Percentiles rank a stretch among this genome's conserved stretches.
phyloP scores from a whole-genome alignment of 2,113 vertebrate genomes.

The Sylvia atricapilla region DNA sequence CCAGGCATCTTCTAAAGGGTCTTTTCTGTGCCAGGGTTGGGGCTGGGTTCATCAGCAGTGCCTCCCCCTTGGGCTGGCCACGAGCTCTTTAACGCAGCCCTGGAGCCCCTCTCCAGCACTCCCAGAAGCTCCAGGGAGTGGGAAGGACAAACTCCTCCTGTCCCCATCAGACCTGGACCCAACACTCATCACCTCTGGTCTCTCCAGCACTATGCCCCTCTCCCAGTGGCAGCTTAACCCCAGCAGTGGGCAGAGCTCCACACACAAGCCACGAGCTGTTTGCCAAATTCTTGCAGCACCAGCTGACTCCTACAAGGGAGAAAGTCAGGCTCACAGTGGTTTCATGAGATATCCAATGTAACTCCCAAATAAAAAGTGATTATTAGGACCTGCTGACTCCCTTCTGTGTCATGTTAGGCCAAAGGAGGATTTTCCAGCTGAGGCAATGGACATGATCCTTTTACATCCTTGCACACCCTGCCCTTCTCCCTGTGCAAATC shows the following conservation, averaged over 20 bases:
- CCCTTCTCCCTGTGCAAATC: neutral
- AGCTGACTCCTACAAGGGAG: neutral
- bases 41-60: neutral
- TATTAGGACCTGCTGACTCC: neutral
- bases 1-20: neutral
- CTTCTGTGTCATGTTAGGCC: fast-evolving
- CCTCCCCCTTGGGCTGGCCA: neutral
- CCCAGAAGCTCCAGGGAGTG: neutral
- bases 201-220: fast-evolving
- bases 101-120: neutral
- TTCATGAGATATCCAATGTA: fast-evolving
- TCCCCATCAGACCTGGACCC: neutral
- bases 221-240: neutral
- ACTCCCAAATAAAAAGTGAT: neutral
- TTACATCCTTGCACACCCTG: neutral
- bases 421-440: neutral
- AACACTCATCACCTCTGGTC: neutral
- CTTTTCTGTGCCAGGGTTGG: neutral
- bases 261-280: fast-evolving
- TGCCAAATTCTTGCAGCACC: neutral
- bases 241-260: neutral
- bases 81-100: neutral
- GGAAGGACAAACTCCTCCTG: neutral
- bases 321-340: neutral
- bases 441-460: fast-evolving